phyloP scores from a whole-genome alignment of 2,888 invertebrate species.

The Pilophorus perplexus region DNA sequence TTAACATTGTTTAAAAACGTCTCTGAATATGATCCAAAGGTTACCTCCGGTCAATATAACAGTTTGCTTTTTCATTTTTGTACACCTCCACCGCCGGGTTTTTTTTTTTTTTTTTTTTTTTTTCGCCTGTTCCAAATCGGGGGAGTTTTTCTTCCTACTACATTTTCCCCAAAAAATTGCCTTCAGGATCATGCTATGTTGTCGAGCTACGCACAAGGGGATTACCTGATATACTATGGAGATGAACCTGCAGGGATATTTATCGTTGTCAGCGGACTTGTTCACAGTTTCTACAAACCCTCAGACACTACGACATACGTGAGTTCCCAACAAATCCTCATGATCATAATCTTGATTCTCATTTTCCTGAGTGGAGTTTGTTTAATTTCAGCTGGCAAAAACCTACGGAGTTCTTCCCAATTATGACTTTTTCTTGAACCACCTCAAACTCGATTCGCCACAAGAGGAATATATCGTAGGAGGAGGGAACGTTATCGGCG shows the following conservation, averaged over 20 bases:
- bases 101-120: no score
- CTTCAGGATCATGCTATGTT: conserved; percentile 30
- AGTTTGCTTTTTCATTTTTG: no score
- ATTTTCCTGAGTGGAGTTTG: no score
- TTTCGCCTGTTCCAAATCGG: no score
- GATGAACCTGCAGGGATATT: conserved; percentile 32
- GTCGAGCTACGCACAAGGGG: conserved; percentile 8
- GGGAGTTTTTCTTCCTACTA: no score
- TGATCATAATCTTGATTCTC: no score
- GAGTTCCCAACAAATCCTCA: not conserved
- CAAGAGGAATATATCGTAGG: conserved; percentile 40
- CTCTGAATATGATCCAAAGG: no score
- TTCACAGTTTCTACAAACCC: conserved; percentile 22
- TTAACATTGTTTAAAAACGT: no score
- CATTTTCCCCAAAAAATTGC: no score
- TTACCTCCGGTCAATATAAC: no score
- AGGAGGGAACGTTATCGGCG: conserved; percentile 42
- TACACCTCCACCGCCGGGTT: no score
- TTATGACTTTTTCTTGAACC: conserved; percentile 41
- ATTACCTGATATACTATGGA: conserved; percentile 21
- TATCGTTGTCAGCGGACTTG: conserved; percentile 30
- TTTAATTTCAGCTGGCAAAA: conserved; percentile 26
- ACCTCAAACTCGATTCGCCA: conserved; percentile 20
- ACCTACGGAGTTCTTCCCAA: conserved; percentile 40
- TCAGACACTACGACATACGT: conserved; percentile 19